Percentiles rank a stretch among this genome's conserved stretches.
These are phyloP conservation scores for Ammospiza maritima DNA, from an alignment of 2,797 vertebrate genomes.

Conservation along the genomic window DNA sequence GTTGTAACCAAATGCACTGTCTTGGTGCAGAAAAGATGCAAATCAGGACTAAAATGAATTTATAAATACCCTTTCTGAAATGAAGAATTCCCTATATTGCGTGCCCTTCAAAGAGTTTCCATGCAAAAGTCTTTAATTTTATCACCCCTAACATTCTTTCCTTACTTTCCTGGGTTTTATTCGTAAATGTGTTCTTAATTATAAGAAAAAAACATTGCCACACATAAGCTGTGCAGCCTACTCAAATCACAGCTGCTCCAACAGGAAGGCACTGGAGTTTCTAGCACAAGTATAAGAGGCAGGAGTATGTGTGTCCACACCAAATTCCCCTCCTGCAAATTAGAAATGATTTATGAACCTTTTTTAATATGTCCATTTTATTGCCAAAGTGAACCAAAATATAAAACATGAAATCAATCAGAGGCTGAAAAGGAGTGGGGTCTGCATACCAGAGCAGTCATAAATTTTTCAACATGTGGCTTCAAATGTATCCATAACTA, in stretches of 20 bases:
- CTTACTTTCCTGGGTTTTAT: slow-evolving; percentile 72
- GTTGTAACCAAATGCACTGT: background rate
- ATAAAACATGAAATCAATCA: background rate
- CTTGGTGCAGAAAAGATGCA: background rate
- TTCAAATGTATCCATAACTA: slow-evolving; percentile 31
- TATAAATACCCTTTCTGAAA: slow-evolving; percentile 8
- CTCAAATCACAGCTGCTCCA: slow-evolving; percentile 31
- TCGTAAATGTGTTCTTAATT: slow-evolving; percentile 74
- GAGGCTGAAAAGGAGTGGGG: background rate
- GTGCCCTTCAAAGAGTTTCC: slow-evolving; percentile 58
- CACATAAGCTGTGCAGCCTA: slow-evolving; percentile 30
- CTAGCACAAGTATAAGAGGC: background rate
- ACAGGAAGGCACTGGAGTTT: background rate
- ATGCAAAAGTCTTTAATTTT: slow-evolving; percentile 54
- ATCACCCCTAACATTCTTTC: slow-evolving; percentile 53
- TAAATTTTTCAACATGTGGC: slow-evolving; percentile 23
- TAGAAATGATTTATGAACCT: background rate
- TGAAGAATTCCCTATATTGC: slow-evolving; percentile 58
- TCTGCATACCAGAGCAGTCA: background rate
- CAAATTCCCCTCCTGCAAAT: background rate
- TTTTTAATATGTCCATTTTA: background rate
- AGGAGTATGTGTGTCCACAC: background rate
- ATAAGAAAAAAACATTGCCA: slow-evolving; percentile 64
- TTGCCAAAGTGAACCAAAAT: background rate
- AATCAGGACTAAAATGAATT: background rate